Evolutionary conservation across 2,113 vertebrate species (phyloP), one percentile per base, ranked within the genome.

Genomic region (Silurus glanis): DNA sequence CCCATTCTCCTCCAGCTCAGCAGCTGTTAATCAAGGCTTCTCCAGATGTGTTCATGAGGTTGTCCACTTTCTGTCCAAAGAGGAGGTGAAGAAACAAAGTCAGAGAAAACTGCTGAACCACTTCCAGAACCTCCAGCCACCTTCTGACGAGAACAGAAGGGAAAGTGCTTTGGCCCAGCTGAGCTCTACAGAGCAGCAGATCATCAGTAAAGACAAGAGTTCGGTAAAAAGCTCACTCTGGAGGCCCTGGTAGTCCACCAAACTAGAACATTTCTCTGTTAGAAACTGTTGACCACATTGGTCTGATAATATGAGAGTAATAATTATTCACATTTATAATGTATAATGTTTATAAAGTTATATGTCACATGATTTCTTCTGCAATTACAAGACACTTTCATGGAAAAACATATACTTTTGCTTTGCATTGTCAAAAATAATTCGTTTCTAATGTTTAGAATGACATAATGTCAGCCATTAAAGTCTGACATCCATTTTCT

Each of bases 231-330:
- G 84, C 55, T 49, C 78, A 83, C 90, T 45, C 91, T 94, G 93
- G 92, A 94, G 93, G 89, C 93, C 88, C 8, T 94, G 93, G 90
- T 91, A 92, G 17, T 56, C 47, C n/a, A 64, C 28, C 1, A 62
- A 2, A 6, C 6, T 19, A 19, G 16, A 37, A 58, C 5, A 49
- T 58, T 8, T n/a, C 61, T 85, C 51, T 71, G 62, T 21, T 56
- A 9, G 49, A 45, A 12, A 47, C 49, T 75, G 23, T 76, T 62
- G 84, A 71, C 25, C 75, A 80, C 9, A 71, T 86, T 86, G 84
- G 64, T 86, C 76, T 56, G 62, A 1, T 64, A n/a, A 61, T 25
- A 6, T 66, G 9, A 72, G 23, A 67, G 47, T n/a, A 78, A 49
- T 58, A 64, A 47, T 12, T 37, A 37, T 37, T 37, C 37, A 37